These are phyloP conservation scores for Orthonevra nobilis DNA, from an alignment of 2,888 invertebrate species.

Conservation along the genomic window DNA sequence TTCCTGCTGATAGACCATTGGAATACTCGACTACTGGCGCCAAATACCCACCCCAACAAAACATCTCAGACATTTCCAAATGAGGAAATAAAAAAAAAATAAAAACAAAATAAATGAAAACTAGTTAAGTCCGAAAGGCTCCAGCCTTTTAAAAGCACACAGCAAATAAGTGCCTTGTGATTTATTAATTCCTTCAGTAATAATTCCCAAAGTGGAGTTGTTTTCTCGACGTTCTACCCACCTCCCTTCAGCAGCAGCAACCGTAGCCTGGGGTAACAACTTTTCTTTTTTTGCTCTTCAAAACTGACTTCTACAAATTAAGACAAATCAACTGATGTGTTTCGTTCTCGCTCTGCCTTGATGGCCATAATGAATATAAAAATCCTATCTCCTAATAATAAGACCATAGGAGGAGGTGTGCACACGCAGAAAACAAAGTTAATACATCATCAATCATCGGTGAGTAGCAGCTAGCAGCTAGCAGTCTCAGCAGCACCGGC, in stretches of 20 bases:
- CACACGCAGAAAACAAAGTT: constrained; percentile 70
- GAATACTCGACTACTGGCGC: constrained; percentile 57
- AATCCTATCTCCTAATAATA: constrained; percentile 55
- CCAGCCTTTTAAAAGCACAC: constrained; percentile 24
- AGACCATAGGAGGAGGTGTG: constrained; percentile 68
- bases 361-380: constrained; percentile 7
- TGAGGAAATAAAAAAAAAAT: constrained; percentile 42
- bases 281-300: constrained; percentile 41
- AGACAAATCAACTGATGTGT: constrained; percentile 65
- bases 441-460: constrained; percentile 70
- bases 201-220: constrained; percentile 66
- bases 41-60: constrained; percentile 57
- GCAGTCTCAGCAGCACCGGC: no score
- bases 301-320: constrained; percentile 68
- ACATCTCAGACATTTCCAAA: constrained; percentile 57
- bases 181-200: constrained; percentile 69
- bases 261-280: constrained; percentile 33
- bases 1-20: no score
- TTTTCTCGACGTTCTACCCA: constrained; percentile 9
- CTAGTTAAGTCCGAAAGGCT: background rate
- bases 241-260: background rate
- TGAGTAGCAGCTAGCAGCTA: constrained; percentile 44
- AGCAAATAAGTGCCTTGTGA: constrained; percentile 58
- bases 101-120: background rate
- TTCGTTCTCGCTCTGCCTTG: background rate